Percentiles rank a stretch among this genome's conserved stretches.
These are phyloP conservation scores for Ictidomys tridecemlineatus DNA, from an alignment of 2,113 vertebrate species.

Conservation along the genomic window DNA sequence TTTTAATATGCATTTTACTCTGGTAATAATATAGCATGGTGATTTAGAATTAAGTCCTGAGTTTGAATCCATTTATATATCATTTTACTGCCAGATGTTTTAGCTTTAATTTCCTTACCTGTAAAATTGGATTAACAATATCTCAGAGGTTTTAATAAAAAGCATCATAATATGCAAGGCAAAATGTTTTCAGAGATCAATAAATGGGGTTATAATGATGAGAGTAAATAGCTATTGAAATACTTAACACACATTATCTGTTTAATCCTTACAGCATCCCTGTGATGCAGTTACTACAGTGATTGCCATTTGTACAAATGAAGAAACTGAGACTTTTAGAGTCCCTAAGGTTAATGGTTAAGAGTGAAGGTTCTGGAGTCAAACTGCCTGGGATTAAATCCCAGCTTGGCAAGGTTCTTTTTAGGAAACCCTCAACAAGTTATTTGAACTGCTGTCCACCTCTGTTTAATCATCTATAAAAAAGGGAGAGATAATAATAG, in stretches of 20 bases:
- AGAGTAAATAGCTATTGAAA: neutral
- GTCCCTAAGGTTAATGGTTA: neutral
- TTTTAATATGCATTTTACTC: neutral
- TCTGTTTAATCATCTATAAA: conserved; percentile 47
- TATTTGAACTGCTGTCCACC: neutral
- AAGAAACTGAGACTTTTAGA: neutral
- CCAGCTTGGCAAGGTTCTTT: neutral
- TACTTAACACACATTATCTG: neutral
- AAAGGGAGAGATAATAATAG: neutral
- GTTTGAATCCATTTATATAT: conserved; percentile 15
- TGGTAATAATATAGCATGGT: neutral
- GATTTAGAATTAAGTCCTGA: neutral
- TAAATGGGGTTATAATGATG: neutral
- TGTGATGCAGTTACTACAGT: neutral
- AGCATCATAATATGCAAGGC: neutral
- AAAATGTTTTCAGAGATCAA: neutral
- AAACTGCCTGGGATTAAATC: neutral
- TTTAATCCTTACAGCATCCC: neutral
- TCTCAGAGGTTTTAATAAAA: neutral
- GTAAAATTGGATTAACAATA: conserved; percentile 4
- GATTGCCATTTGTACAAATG: neutral
- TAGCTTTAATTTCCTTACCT: conserved; percentile 31
- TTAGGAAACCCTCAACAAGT: neutral
- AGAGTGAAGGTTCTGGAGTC: neutral
- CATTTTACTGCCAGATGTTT: neutral